phyloP scores from a whole-genome alignment of 2,113 vertebrate species.

The Tretioscincus oriximinensis region DNA sequence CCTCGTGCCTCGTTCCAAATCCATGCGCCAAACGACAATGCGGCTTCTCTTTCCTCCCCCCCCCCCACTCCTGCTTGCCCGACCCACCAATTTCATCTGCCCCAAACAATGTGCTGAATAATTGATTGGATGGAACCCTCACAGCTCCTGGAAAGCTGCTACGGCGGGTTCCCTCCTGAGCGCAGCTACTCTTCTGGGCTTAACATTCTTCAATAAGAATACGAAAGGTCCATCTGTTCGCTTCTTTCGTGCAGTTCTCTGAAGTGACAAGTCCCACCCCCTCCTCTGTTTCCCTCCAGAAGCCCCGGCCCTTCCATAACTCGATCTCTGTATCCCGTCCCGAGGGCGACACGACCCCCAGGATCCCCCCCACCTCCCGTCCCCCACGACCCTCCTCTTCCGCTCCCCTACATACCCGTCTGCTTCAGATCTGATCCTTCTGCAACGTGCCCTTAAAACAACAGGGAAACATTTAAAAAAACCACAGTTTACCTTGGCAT shows the following conservation, averaged over 20 bases:
- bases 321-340: neutral
- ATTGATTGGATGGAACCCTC: conserved; percentile 70
- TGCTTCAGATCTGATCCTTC: neutral
- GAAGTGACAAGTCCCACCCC: conserved; percentile 54
- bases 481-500: neutral
- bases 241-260: conserved; percentile 4
- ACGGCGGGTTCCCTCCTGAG: conserved; percentile 68
- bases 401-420: accelerated
- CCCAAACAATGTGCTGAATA: conserved; percentile 70
- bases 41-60: conserved; percentile 37
- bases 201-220: conserved; percentile 70
- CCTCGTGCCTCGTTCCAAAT: neutral
- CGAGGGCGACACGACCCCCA: accelerated
- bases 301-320: neutral
- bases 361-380: neutral
- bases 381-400: too few relatives aligned
- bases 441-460: neutral
- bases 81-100: conserved; percentile 11
- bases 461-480: neutral
- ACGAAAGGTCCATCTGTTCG: conserved; percentile 70
- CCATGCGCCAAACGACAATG: conserved; percentile 25
- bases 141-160: conserved; percentile 70
- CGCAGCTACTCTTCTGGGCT: conserved; percentile 68
- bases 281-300: neutral
- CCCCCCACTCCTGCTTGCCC: neutral